Evolutionary conservation across 2,113 vertebrate genomes (phyloP).

Genomic region (Perca schrenkii): DNA sequence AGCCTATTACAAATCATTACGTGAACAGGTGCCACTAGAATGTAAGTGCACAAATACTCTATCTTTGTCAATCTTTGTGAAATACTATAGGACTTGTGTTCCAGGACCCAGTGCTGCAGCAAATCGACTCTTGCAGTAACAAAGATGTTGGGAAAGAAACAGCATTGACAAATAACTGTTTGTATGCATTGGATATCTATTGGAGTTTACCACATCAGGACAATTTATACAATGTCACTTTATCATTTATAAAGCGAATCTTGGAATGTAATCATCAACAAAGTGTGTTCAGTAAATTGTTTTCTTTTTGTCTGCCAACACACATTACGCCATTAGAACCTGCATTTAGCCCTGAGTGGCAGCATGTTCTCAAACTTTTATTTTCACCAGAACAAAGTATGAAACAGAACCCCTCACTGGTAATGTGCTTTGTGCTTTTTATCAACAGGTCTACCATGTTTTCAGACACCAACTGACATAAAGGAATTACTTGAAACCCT

Average conservation of each 20-base stretch:
- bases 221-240: background rate
- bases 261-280: background rate
- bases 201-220: background rate
- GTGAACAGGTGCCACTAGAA: slow-evolving; percentile 92
- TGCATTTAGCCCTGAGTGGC: background rate
- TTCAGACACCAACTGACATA: slow-evolving; percentile 94
- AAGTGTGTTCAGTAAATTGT: background rate
- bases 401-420: background rate
- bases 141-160: background rate
- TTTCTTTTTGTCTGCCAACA: too few species aligned
- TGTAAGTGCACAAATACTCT: slow-evolving; percentile 86
- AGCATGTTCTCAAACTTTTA: background rate
- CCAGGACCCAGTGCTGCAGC: background rate
- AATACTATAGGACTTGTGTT: background rate
- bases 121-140: background rate
- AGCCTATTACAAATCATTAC: slow-evolving; percentile 93
- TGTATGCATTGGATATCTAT: background rate
- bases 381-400: background rate
- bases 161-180: background rate
- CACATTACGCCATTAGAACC: background rate
- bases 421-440: background rate
- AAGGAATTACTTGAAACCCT: slow-evolving; percentile 96
- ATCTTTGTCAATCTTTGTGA: background rate
- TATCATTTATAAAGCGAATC: background rate
- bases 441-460: slow-evolving; percentile 90